phyloP scores from a whole-genome alignment of 2,797 vertebrate species.

The Mionectes olivaceus region DNA sequence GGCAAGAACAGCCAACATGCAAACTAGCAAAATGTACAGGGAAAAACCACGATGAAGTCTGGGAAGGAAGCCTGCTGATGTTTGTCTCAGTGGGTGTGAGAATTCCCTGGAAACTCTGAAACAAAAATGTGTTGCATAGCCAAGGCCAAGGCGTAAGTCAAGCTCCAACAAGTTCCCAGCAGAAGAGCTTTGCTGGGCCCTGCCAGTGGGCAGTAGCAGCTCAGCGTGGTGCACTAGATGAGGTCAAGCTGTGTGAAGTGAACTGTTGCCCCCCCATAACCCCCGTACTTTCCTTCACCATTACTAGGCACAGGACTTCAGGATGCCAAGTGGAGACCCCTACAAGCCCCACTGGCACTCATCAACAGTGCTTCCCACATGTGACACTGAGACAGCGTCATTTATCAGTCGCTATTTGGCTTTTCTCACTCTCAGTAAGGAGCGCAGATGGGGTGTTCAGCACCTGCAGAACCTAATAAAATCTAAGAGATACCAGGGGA shows the following conservation, averaged over 20 bases:
- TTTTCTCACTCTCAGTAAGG: background rate
- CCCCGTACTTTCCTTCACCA: background rate
- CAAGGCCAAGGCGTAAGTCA: background rate
- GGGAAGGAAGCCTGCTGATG: background rate
- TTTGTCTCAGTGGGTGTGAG: background rate
- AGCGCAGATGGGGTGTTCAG: conserved; percentile 7
- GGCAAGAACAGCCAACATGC: background rate
- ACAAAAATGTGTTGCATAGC: background rate
- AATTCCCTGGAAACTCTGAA: background rate
- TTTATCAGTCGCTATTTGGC: background rate
- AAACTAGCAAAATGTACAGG: background rate
- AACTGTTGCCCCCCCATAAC: background rate
- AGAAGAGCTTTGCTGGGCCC: background rate
- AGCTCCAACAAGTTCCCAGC: background rate
- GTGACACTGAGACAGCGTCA: accelerated
- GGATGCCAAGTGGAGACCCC: accelerated
- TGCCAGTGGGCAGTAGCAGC: accelerated
- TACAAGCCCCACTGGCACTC: accelerated
- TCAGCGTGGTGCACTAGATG: accelerated
- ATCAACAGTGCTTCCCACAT: accelerated
- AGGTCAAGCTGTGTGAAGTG: accelerated
- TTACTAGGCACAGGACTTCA: background rate
- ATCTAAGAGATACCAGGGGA: background rate
- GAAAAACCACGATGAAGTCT: background rate
- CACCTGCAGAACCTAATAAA: background rate